Base-by-base conservation (phyloP, 2,797 vertebrate genomes). In the Sebastes diaconus region DNA sequence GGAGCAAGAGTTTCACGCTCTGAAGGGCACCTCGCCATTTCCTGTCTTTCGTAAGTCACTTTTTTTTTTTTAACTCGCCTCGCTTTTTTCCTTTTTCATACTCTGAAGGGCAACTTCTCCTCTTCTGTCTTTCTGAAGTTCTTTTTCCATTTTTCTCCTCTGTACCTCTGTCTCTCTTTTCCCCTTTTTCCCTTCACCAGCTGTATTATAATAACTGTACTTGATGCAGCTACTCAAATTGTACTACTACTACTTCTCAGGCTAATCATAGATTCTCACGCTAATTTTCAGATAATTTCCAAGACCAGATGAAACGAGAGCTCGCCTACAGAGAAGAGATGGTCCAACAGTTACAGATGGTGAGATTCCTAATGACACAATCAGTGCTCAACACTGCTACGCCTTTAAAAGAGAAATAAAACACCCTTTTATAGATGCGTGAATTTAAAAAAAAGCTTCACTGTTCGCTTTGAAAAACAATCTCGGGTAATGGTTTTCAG, bases 301-400 rank as follows among this genome's bases (percentile, higher is more conserved):
- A 99, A 91, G 98, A 99, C 92, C 98, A 99, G 87, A 99, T 99
- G 98, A 99, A 99, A 94, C 94, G 98, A 89, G 98, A 99, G 76
- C 95, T 99, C 84, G 97, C 98, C 11, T 99, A 99, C 94, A 95
- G 98, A 94, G 98, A 99, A 93, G 98, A 99, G 93, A 99, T 99
- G 97, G 98, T 99, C 25, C 98, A 99, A 82, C 98, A 99, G 91
- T 93, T 99, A 94, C 98, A 99, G 94, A 99, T 99, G 82, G 98
- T 99, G 93, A 97, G 97, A 75, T 61, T 72, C 34, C 75, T 83
- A 83, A 91, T 89, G 61, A 75, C 7, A 76, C 68, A 79, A 72
- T 87, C 55, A 84, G 74, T 79, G 70, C 67, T 77, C 34, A 87
- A 84, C 12, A 61, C 50, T 46, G 6, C 32, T 70, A 10, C 2